phyloP scores from a whole-genome alignment of 2,113 vertebrate species.

The Phalacrocorax brasilianus region DNA sequence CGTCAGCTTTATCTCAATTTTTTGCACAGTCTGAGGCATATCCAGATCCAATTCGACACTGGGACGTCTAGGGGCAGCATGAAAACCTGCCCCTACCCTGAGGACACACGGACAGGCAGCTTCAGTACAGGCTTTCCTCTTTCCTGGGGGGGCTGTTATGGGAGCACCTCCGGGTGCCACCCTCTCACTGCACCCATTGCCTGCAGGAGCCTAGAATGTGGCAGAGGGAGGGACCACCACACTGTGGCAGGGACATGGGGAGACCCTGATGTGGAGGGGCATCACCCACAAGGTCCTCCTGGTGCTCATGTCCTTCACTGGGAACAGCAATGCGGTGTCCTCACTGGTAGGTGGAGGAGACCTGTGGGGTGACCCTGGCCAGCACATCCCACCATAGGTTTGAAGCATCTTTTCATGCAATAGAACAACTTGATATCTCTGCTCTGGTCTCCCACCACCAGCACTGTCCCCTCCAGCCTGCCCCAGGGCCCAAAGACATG shows the following conservation, averaged over 20 bases:
- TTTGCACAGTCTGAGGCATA: fast-evolving
- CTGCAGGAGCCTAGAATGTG: fast-evolving
- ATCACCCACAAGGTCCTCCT: neutral
- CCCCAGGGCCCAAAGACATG: fast-evolving
- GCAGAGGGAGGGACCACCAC: neutral
- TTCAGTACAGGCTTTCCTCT: fast-evolving
- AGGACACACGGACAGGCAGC: fast-evolving
- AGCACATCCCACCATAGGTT: fast-evolving
- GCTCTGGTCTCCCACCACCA: neutral
- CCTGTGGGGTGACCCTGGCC: too few relatives aligned
- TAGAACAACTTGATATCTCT: neutral
- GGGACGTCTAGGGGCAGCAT: too few relatives aligned
- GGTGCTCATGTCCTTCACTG: neutral
- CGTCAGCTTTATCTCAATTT: neutral
- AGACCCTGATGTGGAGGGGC: fast-evolving
- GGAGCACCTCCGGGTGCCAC: neutral
- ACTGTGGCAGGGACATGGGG: fast-evolving
- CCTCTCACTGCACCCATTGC: fast-evolving
- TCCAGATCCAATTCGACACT: too few relatives aligned
- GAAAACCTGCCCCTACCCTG: neutral
- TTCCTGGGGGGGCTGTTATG: fast-evolving
- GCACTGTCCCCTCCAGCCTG: neutral
- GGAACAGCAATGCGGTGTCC: fast-evolving
- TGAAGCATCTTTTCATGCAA: neutral
- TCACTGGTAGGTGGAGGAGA: neutral